Base-by-base conservation (phyloP, 1,140 invertebrate species). In the Maconellicoccus hirsutus region DNA sequence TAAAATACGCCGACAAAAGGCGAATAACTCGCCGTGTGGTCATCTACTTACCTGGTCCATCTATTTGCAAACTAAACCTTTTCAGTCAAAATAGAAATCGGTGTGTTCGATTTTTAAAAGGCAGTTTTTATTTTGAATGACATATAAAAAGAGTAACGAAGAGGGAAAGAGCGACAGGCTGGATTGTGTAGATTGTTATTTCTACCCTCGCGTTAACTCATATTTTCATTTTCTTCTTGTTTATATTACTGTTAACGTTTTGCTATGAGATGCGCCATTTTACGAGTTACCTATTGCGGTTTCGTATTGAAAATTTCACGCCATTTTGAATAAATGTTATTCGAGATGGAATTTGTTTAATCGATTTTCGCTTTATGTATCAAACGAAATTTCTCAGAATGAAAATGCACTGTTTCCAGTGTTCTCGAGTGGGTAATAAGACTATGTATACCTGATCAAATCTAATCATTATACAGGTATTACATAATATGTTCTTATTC, bases 21-120 rank as follows among this genome's bases (percentile, higher is more conserved):
- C 19, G 61, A 25, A 66, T 66, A 26, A 23, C 61, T 66, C 61
- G 61, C 61, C 61, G 61, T 66, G 61, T 66, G 61, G 61, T 66
- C 61, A 66, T 66, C 61, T 26, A 25, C 61, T 66, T 26, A 23
- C 61, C 61, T 66, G 25, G 61, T 25, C 61, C 25, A 16, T 23
- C 61, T 66, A 22, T 66, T 66, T 66, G 61, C 61, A 66, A 66
- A 66, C 61, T 66, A 52, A 52, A 52, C 61, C 61, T 66, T 66
- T 66, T 66, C 61, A 52, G 42, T 52, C 42, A 52, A 52, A 52
- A 52, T 52, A 52, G 42, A 52, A 52, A 52, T 4, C 42, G 42
- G 42, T 16, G 42, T 52, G 42, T 52, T 52, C 6, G 42, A 52
- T 52, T 52, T 52, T 52, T 52, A 52, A 52, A 52, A 52, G 42